phyloP scores from a whole-genome alignment of 2,888 invertebrate species.

The Volucella inanis region DNA sequence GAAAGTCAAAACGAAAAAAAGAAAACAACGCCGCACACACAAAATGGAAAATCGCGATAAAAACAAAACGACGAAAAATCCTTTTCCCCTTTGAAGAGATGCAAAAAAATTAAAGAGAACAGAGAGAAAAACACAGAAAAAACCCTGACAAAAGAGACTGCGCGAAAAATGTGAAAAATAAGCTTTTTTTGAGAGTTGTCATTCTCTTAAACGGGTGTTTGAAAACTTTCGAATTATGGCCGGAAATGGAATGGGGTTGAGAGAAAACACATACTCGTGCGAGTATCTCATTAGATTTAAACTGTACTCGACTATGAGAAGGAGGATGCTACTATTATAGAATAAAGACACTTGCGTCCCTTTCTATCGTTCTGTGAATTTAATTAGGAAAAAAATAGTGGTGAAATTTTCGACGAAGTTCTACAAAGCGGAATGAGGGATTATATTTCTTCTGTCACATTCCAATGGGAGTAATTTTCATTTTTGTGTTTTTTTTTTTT shows the following conservation, averaged over 20 bases:
- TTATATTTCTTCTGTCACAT: constrained; percentile 52
- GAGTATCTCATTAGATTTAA: constrained; percentile 47
- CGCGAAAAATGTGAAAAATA: constrained; percentile 40
- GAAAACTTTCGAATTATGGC: neutral
- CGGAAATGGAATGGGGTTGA: neutral
- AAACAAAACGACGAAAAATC: constrained; percentile 71
- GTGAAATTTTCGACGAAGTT: constrained; percentile 56
- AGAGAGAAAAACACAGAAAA: constrained; percentile 13
- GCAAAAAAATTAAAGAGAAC: constrained; percentile 27
- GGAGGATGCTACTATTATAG: neutral
- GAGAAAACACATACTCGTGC: neutral
- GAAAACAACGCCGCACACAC: constrained; percentile 2
- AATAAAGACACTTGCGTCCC: constrained; percentile 34
- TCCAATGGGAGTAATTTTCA: constrained; percentile 37
- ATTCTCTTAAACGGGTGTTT: constrained; percentile 35
- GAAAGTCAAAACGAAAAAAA: neutral
- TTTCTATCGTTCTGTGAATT: constrained; percentile 35
- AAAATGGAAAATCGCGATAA: constrained; percentile 59
- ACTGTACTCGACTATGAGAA: constrained; percentile 1
- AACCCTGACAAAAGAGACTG: constrained; percentile 43
- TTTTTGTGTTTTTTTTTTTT: constrained; percentile 13
- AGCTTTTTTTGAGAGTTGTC: constrained; percentile 16
- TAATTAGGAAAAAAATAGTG: constrained; percentile 69
- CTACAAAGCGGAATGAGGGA: constrained; percentile 20
- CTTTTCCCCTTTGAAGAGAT: constrained; percentile 65